A percentile compares a stretch with the other conserved stretches of the same genome.
Evolutionary conservation across 2,113 vertebrate species (phyloP).

Genomic region (Okapia johnstoni): DNA sequence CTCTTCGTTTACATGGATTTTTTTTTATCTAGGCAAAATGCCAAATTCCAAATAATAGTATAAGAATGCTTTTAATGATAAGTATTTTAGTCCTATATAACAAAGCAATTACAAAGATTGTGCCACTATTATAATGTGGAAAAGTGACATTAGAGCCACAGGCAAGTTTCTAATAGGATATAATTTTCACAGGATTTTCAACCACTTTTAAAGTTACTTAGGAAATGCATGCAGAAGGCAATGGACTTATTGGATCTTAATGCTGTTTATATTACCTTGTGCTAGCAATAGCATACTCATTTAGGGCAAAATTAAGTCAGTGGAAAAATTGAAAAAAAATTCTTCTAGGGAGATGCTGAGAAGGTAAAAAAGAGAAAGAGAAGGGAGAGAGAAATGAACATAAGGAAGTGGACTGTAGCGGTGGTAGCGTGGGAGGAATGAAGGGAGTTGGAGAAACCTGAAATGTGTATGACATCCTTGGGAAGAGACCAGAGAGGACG

Average conservation of each 20-base stretch:
- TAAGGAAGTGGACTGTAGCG: background rate
- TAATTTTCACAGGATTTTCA: background rate
- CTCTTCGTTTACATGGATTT: background rate
- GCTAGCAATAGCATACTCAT: background rate
- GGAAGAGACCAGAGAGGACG: too few species aligned
- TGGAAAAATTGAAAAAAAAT: background rate
- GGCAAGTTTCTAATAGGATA: background rate
- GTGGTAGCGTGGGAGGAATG: background rate
- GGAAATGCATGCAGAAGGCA: background rate
- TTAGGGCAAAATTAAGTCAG: background rate
- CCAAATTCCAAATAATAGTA: background rate
- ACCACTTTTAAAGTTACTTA: background rate
- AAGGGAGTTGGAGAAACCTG: background rate
- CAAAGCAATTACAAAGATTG: background rate
- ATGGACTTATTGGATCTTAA: background rate
- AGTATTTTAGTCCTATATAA: background rate
- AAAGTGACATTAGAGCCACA: background rate
- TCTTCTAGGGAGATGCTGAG: background rate
- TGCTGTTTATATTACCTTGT: background rate
- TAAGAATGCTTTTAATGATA: background rate
- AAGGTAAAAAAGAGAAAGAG: background rate
- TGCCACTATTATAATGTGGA: background rate
- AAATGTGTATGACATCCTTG: background rate
- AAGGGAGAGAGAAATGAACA: background rate
- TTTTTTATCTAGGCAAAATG: background rate